Conservation (phyloP, 2,797 vertebrate species). For the Hydrophis major region DNA sequence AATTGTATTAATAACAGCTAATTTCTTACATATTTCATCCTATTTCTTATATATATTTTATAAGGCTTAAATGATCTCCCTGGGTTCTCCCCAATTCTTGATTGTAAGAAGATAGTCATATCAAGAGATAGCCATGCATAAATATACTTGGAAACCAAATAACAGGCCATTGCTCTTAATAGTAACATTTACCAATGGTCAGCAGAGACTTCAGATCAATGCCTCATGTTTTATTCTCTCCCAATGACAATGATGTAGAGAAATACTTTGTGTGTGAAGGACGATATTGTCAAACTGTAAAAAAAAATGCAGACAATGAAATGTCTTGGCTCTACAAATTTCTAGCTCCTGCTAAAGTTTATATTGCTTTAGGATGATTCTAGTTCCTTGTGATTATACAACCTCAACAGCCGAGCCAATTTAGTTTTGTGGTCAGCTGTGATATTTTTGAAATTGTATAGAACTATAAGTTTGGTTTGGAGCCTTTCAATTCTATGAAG, state of each 20-base stretch:
- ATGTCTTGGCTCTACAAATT: background rate
- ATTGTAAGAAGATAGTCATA: background rate
- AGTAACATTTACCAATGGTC: background rate
- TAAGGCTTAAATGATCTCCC: background rate
- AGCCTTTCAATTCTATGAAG: background rate
- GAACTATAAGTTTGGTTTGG: background rate
- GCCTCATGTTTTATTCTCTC: background rate
- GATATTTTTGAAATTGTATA: background rate
- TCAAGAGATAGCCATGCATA: background rate
- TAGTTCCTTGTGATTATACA: background rate
- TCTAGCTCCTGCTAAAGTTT: background rate
- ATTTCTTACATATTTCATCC: background rate
- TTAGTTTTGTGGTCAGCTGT: background rate
- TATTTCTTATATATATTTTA: background rate
- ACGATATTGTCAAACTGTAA: background rate
- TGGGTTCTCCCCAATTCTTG: background rate
- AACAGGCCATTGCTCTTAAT: background rate
- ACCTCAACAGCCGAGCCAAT: background rate
- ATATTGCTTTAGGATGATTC: background rate
- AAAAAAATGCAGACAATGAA: background rate
- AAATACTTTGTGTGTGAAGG: background rate
- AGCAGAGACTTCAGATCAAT: background rate
- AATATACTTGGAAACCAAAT: background rate
- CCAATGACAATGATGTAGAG: background rate
- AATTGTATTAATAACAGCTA: background rate